Base-by-base conservation (phyloP, 2,113 vertebrate species). In the Bambusicola thoracicus region DNA sequence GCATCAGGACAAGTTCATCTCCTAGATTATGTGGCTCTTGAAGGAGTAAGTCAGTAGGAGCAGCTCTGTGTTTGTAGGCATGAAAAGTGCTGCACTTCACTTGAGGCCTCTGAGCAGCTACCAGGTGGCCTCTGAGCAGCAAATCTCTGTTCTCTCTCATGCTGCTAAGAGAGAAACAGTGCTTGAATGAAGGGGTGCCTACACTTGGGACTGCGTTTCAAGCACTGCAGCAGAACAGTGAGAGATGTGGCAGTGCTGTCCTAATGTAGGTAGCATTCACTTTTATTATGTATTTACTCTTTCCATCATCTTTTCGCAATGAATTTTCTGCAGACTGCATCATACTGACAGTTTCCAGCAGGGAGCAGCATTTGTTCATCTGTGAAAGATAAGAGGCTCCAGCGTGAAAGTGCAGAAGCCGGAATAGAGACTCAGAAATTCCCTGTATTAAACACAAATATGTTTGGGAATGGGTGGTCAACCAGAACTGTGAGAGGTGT, bases 311-410 rank as follows among this genome's bases (percentile, higher is more conserved):
- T 73, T 82, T 82, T 69, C 34, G 0, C 8, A 10, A 29, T 36
- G 14, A 44, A 79, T 2, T 20, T 36, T 3, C 38, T 21, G 2
- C 59, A 51, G 43, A 27, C 41, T 46, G 78, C 36, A 48, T 36
- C 0, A 2, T 25, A 27, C 69, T 0, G 22, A 13, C 38, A 51
- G 7, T 27, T 88, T 94, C 96, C 97, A 97, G 90, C 88, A 97
- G 97, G 72, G 96, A 89, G 97, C 95, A 96, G 96, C 89, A 95
- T 97, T 93, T 92, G 46, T 88, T 92, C 90, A 94, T 79, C 72
- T 90, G 70, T 96, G 82, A 63, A 65, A 61, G 27, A 65, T 29
- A 27, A 8, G 34, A 15, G 8, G 11, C n/a, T 61, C 44, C 34
- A 22, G 25, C 40, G 44, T 51, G 87, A 32, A 55, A 48, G 25